Evolutionary conservation across 2,113 vertebrate genomes (phyloP), one percentile per base, ranked within the genome.

Genomic region (Apeltes quadracus): DNA sequence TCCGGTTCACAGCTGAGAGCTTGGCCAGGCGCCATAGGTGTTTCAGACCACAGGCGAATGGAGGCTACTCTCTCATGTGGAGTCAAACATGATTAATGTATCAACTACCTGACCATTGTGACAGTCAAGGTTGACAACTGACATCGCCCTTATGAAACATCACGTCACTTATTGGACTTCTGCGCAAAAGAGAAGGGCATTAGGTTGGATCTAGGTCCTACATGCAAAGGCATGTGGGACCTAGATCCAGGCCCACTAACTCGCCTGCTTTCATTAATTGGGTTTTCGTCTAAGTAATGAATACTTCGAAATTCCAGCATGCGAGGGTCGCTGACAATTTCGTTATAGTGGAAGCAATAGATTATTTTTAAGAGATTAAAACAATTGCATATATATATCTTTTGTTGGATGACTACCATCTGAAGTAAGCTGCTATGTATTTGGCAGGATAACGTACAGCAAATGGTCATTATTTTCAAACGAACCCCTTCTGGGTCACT

Each of bases 71-170:
- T 82, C 82, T 64, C 65, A 48, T 72, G 75, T 72, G 69, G 70
- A 78, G 73, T 84, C 83, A 76, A 71, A 86, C 77, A 82, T 83
- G 84, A 88, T 89, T 82, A 77, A 87, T 86, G 71, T 72, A 83
- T 84, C 54, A 1, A 55, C 58, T 69, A 63, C 22, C 65, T 83
- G 85, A 87, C 84, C 75, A 54, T 61, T 61, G 48, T 78, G 86
- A 86, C 73, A 72, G 82, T 34, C 25, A 18, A 58, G 72, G 41
- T 57, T 86, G 85, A 87, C 86, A 81, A 84, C 65, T 84, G 80
- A 90, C 61, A 79, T 79, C 79, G 86, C 74, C 79, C 65, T 81
- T 32, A 48, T 1, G 58, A 76, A 73, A 29, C 62, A 81, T 69
- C 77, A 27, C 48, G 62, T 85, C 59, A 67, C 59, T 83, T 65